Percentiles rank a stretch among this genome's conserved stretches.
Evolutionary conservation across 2,888 invertebrate species (phyloP).

Genomic region (Torymus texanus): DNA sequence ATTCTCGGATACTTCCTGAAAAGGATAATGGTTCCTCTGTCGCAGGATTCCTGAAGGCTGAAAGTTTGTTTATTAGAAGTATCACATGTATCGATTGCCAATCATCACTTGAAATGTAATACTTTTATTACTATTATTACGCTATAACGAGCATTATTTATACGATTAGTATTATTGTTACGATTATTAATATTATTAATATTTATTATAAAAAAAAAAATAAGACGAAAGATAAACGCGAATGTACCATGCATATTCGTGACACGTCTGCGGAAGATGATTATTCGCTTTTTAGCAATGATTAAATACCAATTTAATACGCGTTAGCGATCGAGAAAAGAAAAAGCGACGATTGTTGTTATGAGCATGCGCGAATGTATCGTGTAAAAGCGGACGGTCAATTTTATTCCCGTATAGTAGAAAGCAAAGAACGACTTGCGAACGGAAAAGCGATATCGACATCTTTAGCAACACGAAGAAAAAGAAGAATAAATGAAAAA

Average conservation of each 20-base stretch:
- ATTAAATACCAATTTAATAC: slow-evolving; percentile 12
- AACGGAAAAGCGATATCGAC: slow-evolving; percentile 12
- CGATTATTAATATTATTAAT: slow-evolving; percentile 36
- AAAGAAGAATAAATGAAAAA: background rate
- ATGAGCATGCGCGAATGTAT: slow-evolving; percentile 26
- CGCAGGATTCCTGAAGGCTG: slow-evolving; percentile 63
- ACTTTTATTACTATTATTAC: slow-evolving; percentile 42
- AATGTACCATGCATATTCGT: slow-evolving; percentile 1
- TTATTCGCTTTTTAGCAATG: slow-evolving; percentile 41
- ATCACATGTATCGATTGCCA: slow-evolving; percentile 46
- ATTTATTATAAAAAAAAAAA: slow-evolving; percentile 45
- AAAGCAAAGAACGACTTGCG: too few species aligned
- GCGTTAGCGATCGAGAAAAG: too few species aligned
- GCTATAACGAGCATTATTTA: slow-evolving; percentile 35
- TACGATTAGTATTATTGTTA: slow-evolving; percentile 49
- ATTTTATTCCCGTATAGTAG: too few species aligned
- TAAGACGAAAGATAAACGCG: slow-evolving; percentile 3
- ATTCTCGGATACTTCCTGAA: slow-evolving; percentile 22
- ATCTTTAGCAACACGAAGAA: slow-evolving; percentile 6
- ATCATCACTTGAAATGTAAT: slow-evolving; percentile 41
- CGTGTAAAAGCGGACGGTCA: background rate
- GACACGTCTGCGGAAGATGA: slow-evolving; percentile 10
- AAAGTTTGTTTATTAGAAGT: slow-evolving; percentile 58
- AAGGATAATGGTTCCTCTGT: slow-evolving; percentile 21
- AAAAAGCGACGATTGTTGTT: background rate